Percentiles rank a stretch among this genome's conserved stretches.
These are phyloP conservation scores for Sthenelais limicola DNA, from an alignment of 2,888 invertebrate genomes.

Conservation along the genomic window DNA sequence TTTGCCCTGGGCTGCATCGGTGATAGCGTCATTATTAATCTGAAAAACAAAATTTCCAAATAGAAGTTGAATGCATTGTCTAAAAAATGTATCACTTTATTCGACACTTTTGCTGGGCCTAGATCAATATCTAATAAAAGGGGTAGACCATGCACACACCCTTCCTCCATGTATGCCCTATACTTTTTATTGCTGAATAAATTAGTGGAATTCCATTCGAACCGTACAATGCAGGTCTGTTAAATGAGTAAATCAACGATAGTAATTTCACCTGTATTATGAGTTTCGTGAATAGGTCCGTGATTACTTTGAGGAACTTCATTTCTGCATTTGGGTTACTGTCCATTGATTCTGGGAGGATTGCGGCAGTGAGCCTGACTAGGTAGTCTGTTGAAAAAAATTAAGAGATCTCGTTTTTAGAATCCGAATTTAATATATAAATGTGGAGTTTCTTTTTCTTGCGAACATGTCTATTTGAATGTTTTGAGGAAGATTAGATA, in stretches of 20 bases:
- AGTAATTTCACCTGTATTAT: conserved; percentile 63
- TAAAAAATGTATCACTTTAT: not conserved
- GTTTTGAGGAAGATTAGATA: not conserved
- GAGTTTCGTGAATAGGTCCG: conserved; percentile 72
- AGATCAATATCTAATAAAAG: too few species aligned
- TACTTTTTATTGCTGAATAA: too few species aligned
- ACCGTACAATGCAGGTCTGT: not conserved
- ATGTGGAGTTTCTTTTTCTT: too few species aligned
- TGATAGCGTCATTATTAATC: not conserved
- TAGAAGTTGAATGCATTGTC: not conserved
- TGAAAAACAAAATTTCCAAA: conserved; percentile 5
- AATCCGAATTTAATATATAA: not conserved
- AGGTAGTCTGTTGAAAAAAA: not conserved
- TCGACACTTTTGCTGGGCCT: not conserved
- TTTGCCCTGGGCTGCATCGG: not conserved
- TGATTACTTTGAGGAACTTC: conserved; percentile 71
- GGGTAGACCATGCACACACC: too few species aligned
- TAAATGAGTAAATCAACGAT: not conserved
- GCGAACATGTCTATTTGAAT: too few species aligned
- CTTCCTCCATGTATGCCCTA: too few species aligned
- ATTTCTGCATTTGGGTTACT: conserved; percentile 55
- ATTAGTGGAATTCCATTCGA: too few species aligned
- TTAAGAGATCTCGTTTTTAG: too few species aligned
- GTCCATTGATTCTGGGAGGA: not conserved
- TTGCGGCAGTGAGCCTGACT: not conserved